Base-by-base conservation (phyloP, 37 sponge, comb jelly and placozoan species). In the Cladorhizidae sp. region DNA sequence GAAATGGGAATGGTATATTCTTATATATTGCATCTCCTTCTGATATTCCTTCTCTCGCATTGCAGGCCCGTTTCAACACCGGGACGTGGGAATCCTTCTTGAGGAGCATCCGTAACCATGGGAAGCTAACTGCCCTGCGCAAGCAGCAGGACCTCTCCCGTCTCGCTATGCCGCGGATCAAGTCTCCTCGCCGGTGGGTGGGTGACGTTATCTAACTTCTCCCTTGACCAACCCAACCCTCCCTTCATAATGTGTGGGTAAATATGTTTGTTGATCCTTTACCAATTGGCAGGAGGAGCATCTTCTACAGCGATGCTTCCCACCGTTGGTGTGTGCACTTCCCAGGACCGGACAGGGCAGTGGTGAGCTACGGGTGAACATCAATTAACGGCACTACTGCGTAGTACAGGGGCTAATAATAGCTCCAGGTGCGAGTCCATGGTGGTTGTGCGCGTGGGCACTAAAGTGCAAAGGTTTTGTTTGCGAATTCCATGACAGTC, bases 11-110 rank as follows among this genome's bases (percentile, higher is more conserved):
- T n/a, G n/a, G n/a, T n/a, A n/a, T n/a, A n/a, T n/a, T n/a, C n/a
- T n/a, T n/a, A n/a, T n/a, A n/a, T n/a, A n/a, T n/a, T n/a, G n/a
- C n/a, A n/a, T n/a, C n/a, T n/a, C n/a, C 9, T 45, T 25, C 14
- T 58, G 59, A 21, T 58, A 58, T 28, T 3, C 3, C 5, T 36
- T 31, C 67, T 37, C 38, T 37, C 38, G 23, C 61, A 38, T 2
- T 51, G 12, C 38, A 81, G 81, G 14, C 35, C 37, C 69, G 64
- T 3, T 74, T 93, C 83, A 74, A 93, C 72, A 87, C 74, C 37
- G 94, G 91, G 15, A 93, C 94, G 0, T 93, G 91, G 91, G 88
- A 93, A 71, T 93, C 94, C 0, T 68, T 87, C 42, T 35, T 93
- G 1, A 70, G 77, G 41, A 77, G 94, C 74, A 61, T 93, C 33